Evolutionary conservation across 2,888 invertebrate genomes (phyloP), one percentile per base, ranked within the genome.

Genomic region (Bruchidius siliquastri): DNA sequence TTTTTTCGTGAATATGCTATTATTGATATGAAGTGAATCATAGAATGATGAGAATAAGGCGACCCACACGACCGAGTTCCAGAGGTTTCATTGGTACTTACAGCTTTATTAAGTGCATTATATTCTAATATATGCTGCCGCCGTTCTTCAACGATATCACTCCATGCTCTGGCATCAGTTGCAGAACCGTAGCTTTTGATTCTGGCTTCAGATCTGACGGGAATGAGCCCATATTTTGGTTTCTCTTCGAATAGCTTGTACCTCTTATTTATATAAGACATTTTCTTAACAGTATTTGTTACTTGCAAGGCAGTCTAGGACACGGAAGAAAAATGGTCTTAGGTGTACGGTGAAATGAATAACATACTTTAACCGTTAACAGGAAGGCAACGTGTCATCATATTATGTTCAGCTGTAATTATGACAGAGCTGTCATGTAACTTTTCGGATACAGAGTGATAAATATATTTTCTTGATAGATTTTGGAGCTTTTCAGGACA

Each of bases 81-180:
- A n/a, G n/a, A n/a, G 26, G 26, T 26, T 26, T 26, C 26, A 4
- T 8, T 26, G 2, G 2, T 13, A 32, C 69, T 66, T 77, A 79
- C 79, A 69, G 77, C 80, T 72, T 77, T 78, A 74, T 78, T 79
- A 71, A 73, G 75, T 0, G 77, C 77, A 32, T 70, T 72, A 49
- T 76, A 74, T 72, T 90, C 90, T 22, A 90, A 85, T 76, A 90
- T 87, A 79, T 90, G 90, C 82, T 90, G 89, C 69, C 87, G 87
- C 78, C 90, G 87, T 74, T 90, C 89, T 68, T 90, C 87, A 73
- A 86, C 85, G 79, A 88, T 88, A 80, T 88, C 88, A 10, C 89
- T 88, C 90, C 90, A 90, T 0, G 90, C 89, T 74, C 90, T 84
- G 6, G 88, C 86, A 82, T 90, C 90, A 2, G 88, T 89, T 72